Conservation (phyloP, 2,113 vertebrate species). For the Bucco capensis region DNA sequence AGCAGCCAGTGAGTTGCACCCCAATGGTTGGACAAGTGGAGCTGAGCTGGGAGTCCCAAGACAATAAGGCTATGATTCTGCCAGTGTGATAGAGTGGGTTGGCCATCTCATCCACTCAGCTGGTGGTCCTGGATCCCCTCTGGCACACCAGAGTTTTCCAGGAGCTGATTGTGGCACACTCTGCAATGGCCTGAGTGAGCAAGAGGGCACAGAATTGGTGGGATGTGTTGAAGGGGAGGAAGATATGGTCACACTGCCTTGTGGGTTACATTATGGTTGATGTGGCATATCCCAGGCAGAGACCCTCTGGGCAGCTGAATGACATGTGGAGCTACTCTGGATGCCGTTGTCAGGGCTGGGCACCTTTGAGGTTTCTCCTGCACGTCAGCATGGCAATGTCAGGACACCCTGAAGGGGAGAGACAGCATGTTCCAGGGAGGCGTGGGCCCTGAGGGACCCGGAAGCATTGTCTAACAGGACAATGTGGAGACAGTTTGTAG, state of each 20-base stretch:
- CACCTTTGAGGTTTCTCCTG: slow-evolving; percentile 42
- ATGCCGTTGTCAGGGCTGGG: slow-evolving; percentile 39
- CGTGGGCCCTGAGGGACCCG: slow-evolving; percentile 9
- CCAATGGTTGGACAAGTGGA: not conserved
- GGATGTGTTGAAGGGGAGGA: not conserved
- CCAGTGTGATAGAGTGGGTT: not conserved
- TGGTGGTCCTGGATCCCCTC: not conserved
- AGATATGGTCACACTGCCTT: not conserved
- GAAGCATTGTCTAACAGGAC: slow-evolving; percentile 54
- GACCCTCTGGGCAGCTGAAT: not conserved
- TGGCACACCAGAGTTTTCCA: not conserved
- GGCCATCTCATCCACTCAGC: not conserved
- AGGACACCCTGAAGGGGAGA: slow-evolving; percentile 20
- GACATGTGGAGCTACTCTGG: not conserved
- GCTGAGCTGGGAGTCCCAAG: not conserved
- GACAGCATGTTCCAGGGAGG: not conserved
- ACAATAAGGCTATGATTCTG: not conserved
- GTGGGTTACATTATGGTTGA: not conserved
- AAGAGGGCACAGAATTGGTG: not conserved
- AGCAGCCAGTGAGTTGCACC: not conserved
- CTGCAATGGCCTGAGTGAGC: not conserved
- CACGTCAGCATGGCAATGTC: slow-evolving; percentile 10
- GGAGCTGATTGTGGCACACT: not conserved
- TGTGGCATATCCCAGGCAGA: not conserved
- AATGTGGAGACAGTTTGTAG: slow-evolving; percentile 13